Percentiles rank a stretch among this genome's conserved stretches.
Conservation (phyloP, 2,888 invertebrate genomes). For the Anarsia innoxiella region DNA sequence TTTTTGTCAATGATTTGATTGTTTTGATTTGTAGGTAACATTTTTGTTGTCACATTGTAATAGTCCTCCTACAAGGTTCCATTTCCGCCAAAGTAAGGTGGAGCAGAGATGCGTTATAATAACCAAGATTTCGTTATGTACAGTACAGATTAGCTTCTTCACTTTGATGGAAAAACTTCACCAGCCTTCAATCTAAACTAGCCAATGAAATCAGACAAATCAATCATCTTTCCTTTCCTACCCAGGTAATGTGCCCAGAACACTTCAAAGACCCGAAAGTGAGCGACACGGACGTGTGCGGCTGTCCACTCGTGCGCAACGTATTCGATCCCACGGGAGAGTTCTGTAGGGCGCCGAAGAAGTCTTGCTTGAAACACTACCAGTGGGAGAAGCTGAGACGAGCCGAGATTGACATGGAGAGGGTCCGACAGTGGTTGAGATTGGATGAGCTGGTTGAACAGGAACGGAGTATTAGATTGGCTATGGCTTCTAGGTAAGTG, state of each 20-base stretch:
- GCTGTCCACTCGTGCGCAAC: constrained; percentile 90
- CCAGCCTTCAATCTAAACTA: too few species aligned
- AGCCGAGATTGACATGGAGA: constrained; percentile 96
- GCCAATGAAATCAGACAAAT: background rate
- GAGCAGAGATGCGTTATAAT: too few species aligned
- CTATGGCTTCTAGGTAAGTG: constrained; percentile 75
- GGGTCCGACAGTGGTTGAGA: constrained; percentile 93
- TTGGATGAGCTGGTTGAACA: constrained; percentile 96
- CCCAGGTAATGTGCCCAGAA: constrained; percentile 92
- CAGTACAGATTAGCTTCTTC: too few species aligned
- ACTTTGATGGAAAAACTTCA: too few species aligned
- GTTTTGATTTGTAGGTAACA: too few species aligned
- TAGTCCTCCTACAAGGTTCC: too few species aligned
- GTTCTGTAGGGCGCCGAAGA: constrained; percentile 91
- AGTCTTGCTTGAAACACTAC: constrained; percentile 92
- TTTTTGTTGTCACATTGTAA: too few species aligned
- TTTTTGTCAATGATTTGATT: too few species aligned
- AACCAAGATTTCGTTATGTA: too few species aligned
- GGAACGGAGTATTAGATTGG: constrained; percentile 88
- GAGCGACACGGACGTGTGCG: constrained; percentile 92
- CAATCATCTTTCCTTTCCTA: constrained; percentile 2
- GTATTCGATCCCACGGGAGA: constrained; percentile 90
- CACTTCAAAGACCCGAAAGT: constrained; percentile 96
- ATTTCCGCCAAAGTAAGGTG: too few species aligned
- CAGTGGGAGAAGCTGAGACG: constrained; percentile 96